Evolutionary conservation across 2,113 vertebrate species (phyloP).

Genomic region (Sylvilagus bachmani): DNA sequence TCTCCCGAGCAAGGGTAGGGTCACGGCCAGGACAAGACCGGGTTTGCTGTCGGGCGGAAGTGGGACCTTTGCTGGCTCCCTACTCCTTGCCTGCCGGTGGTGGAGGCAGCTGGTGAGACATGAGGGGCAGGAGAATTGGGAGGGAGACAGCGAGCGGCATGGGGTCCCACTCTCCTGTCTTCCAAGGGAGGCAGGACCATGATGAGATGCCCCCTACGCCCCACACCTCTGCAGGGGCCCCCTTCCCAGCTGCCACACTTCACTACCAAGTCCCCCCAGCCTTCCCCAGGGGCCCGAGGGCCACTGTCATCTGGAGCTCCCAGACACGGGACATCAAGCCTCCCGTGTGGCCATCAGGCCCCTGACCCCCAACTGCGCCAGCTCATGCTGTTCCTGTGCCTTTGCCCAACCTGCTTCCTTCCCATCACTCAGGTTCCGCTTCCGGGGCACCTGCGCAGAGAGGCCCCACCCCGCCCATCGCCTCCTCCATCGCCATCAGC

Average conservation of each 20-base stretch:
- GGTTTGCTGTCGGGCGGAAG: neutral
- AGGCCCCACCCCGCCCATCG: neutral
- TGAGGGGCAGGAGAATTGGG: fast-evolving
- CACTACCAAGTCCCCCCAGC: neutral
- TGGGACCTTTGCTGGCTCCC: neutral
- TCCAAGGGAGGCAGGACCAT: neutral
- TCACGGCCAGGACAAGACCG: neutral
- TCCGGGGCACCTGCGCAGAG: neutral
- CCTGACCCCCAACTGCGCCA: fast-evolving
- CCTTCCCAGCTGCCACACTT: neutral
- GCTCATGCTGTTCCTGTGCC: neutral
- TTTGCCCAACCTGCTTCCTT: neutral
- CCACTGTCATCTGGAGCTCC: neutral
- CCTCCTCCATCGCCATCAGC: neutral
- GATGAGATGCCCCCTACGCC: fast-evolving
- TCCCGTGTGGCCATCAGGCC: neutral
- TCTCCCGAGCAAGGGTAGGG: neutral
- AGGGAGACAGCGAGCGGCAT: neutral
- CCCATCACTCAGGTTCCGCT: neutral
- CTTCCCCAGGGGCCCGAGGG: neutral
- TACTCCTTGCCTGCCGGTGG: neutral
- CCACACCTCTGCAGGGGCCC: neutral
- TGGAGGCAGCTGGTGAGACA: neutral
- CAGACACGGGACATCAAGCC: neutral
- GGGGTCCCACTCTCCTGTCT: neutral